phyloP scores from a whole-genome alignment of 2,888 invertebrate species.

The Philonicus albiceps region DNA sequence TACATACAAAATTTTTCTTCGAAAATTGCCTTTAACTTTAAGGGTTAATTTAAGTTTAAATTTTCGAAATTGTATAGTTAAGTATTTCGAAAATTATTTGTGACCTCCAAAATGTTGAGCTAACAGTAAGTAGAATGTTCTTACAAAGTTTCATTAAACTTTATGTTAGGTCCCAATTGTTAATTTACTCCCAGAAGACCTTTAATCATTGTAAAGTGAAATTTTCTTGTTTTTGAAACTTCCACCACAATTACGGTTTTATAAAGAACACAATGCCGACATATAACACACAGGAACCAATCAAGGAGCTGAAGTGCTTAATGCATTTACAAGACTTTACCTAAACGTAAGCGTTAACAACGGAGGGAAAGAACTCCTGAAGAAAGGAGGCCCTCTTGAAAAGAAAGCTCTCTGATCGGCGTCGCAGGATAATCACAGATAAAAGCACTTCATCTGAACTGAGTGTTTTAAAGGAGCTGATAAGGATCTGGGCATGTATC shows the following conservation, averaged over 20 bases:
- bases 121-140: too few species aligned
- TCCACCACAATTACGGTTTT: not conserved
- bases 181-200: not conserved
- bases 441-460: not conserved
- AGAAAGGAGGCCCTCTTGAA: not conserved
- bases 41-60: too few species aligned
- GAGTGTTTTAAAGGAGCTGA: not conserved
- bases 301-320: not conserved
- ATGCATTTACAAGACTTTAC: not conserved
- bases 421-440: not conserved
- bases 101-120: too few species aligned
- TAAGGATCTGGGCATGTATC: not conserved
- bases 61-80: too few species aligned
- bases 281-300: not conserved
- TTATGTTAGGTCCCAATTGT: not conserved
- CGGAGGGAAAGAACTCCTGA: not conserved
- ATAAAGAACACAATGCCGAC: not conserved
- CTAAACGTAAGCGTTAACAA: not conserved
- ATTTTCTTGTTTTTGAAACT: not conserved
- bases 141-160: not conserved
- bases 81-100: too few species aligned
- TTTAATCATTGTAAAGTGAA: not conserved
- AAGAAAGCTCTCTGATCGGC: not conserved
- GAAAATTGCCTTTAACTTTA: too few species aligned
- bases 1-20: too few species aligned